Percentiles rank a stretch among this genome's conserved stretches.
Conservation (phyloP, 2,888 invertebrate genomes). For the Ennomos quercinarius region DNA sequence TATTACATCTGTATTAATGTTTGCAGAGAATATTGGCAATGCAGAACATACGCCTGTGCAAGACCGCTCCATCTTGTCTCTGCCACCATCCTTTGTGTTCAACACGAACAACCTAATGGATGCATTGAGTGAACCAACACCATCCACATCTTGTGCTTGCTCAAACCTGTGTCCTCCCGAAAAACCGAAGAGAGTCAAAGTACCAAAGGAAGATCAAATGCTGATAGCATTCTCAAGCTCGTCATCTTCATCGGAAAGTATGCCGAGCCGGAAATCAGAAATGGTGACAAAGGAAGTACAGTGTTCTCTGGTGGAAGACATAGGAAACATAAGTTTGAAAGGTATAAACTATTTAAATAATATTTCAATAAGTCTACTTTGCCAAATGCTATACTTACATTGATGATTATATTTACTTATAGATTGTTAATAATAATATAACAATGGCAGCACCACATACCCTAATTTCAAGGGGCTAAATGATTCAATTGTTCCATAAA, state of each 20-base stretch:
- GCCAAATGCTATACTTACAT: no score
- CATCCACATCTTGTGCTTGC: conserved; percentile 61
- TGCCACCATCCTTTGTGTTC: conserved; percentile 33
- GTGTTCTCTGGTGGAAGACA: conserved; percentile 46
- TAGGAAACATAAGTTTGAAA: conserved; percentile 49
- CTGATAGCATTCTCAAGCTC: conserved; percentile 70
- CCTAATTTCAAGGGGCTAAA: no score
- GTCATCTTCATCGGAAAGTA: conserved; percentile 66
- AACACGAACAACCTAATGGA: conserved; percentile 62
- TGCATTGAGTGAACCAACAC: conserved; percentile 63
- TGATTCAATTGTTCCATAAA: no score
- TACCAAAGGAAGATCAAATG: conserved; percentile 57
- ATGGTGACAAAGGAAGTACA: conserved; percentile 53
- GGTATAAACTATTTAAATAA: conserved; percentile 42
- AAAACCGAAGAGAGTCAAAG: conserved; percentile 49
- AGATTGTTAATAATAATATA: no score
- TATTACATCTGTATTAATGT: neutral
- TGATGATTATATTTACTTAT: no score
- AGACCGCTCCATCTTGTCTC: conserved; percentile 47
- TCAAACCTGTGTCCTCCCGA: conserved; percentile 57
- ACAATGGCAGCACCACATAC: no score
- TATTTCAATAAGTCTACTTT: no score
- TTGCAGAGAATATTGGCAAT: conserved; percentile 54
- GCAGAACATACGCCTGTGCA: conserved; percentile 63
- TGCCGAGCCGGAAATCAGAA: conserved; percentile 46